Evolutionary conservation across 2,113 vertebrate genomes (phyloP).

Genomic region (Passerina amoena): DNA sequence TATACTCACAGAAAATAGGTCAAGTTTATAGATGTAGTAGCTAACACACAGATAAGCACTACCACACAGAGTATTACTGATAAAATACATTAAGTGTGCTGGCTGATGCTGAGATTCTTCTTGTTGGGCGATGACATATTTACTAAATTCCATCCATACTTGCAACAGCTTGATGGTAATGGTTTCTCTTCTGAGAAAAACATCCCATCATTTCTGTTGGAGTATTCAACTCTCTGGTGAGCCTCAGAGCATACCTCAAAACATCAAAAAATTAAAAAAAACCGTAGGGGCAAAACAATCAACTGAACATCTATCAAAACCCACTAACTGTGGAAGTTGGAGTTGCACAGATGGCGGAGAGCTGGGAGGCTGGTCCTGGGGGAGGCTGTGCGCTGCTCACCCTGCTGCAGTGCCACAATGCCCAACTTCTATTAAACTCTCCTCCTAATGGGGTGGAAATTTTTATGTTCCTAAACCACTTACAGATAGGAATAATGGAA

Average conservation of each 20-base stretch:
- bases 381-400: background rate
- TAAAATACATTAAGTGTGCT: background rate
- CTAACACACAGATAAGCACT: background rate
- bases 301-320: background rate
- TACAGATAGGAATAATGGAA: conserved; percentile 7
- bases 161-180: background rate
- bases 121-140: background rate
- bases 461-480: conserved; percentile 6
- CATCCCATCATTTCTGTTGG: background rate
- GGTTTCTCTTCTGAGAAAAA: background rate
- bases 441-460: conserved; percentile 5
- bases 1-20: background rate
- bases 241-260: background rate
- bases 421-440: conserved; percentile 3
- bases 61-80: background rate
- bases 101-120: background rate
- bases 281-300: background rate
- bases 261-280: background rate
- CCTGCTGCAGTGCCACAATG: background rate
- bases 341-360: background rate
- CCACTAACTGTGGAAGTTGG: background rate
- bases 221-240: background rate
- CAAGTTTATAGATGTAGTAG: background rate
- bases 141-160: background rate
- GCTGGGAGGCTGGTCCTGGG: background rate